A percentile compares a stretch with the other conserved stretches of the same genome.
These are phyloP conservation scores for Sebastiscus albofasciatus DNA, from an alignment of 2,797 vertebrate genomes.

Conservation along the genomic window DNA sequence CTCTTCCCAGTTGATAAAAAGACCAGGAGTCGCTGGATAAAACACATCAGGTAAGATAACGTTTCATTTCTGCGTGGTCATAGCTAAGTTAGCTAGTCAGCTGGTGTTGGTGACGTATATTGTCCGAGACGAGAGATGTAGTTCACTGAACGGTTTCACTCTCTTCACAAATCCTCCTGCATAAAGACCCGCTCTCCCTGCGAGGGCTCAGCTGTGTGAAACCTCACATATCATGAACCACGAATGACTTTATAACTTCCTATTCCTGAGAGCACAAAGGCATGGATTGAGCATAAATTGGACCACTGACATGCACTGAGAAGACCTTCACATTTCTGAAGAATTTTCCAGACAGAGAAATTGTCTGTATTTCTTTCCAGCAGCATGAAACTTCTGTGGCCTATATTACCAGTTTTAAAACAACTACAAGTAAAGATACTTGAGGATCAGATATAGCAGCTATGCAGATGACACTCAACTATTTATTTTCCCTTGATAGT, in stretches of 20 bases:
- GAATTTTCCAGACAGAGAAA: background rate
- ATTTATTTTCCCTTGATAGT: background rate
- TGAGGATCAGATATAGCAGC: background rate
- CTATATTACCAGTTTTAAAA: background rate
- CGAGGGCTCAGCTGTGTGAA: background rate
- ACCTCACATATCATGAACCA: too few relatives aligned
- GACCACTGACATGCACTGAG: background rate
- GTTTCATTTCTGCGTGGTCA: too few relatives aligned
- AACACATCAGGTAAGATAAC: too few relatives aligned
- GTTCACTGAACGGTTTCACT: background rate
- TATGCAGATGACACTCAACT: background rate
- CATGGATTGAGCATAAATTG: background rate
- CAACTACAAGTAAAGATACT: too few relatives aligned
- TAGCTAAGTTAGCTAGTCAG: too few relatives aligned
- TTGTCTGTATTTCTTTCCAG: background rate
- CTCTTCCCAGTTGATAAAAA: too few relatives aligned
- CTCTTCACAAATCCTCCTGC: background rate
- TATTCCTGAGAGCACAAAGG: background rate
- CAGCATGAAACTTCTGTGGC: background rate
- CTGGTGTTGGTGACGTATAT: too few relatives aligned
- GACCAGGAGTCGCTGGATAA: too few relatives aligned
- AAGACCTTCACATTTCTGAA: background rate
- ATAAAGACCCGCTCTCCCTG: background rate
- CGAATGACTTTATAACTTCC: background rate
- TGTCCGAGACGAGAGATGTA: too few relatives aligned